These are phyloP conservation scores for Corynorhinus townsendii DNA, from an alignment of 2,113 vertebrate species.

Conservation along the genomic window DNA sequence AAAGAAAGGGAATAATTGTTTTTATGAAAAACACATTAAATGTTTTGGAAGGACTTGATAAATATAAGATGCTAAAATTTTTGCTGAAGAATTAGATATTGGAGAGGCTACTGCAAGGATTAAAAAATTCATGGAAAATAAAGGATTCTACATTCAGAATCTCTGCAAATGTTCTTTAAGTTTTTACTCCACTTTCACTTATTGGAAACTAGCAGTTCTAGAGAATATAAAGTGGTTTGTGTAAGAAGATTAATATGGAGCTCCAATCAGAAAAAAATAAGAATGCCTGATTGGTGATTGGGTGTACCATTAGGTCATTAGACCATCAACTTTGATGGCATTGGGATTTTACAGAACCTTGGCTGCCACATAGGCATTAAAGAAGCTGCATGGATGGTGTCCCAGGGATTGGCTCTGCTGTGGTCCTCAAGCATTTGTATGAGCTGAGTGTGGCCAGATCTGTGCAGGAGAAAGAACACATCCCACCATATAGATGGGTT, in stretches of 20 bases:
- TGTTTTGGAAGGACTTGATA: not conserved
- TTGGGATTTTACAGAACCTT: rapidly evolving
- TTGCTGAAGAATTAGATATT: not conserved
- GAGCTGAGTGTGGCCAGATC: not conserved
- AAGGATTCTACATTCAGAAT: too few relatives aligned
- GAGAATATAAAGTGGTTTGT: not conserved
- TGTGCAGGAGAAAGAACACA: rapidly evolving
- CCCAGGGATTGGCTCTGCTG: not conserved
- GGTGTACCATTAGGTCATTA: rapidly evolving
- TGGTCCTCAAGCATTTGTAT: rapidly evolving
- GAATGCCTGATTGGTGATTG: not conserved
- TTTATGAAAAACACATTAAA: not conserved
- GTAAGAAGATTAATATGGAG: not conserved
- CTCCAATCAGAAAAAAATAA: not conserved
- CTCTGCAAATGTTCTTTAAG: not conserved
- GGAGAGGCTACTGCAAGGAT: not conserved
- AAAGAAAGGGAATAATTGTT: not conserved
- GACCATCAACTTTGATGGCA: rapidly evolving
- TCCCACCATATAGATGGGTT: rapidly evolving
- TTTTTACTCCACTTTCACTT: not conserved
- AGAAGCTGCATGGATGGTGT: rapidly evolving
- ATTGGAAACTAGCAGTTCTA: not conserved
- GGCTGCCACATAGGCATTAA: rapidly evolving
- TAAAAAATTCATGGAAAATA: not conserved
- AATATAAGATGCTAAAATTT: not conserved